Conservation (phyloP, 2,797 vertebrate species). For the Catharus ustulatus region DNA sequence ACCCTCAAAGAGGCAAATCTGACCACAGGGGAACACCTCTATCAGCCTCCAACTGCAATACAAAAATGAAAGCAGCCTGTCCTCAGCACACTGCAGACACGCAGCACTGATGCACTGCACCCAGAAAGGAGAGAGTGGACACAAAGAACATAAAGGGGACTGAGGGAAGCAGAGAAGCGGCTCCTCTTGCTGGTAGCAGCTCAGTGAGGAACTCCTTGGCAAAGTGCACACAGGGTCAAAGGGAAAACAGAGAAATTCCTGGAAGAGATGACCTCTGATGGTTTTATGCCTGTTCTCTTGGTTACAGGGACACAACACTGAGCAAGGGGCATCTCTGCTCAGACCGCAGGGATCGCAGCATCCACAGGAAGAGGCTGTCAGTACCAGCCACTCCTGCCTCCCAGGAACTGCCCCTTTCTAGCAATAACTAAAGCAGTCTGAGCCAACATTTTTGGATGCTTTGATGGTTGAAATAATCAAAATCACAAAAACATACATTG, state of each 20-base stretch:
- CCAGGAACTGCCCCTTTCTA: background rate
- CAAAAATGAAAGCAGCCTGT: background rate
- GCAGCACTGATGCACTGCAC: no score
- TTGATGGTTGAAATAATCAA: background rate
- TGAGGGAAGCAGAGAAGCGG: background rate
- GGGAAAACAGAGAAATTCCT: background rate
- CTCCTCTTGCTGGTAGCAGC: background rate
- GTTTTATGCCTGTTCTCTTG: background rate
- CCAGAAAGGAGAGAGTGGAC: background rate
- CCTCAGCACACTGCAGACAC: background rate
- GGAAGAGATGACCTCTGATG: background rate
- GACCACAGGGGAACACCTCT: background rate
- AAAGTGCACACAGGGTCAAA: background rate
- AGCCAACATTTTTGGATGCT: background rate
- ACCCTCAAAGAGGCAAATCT: background rate
- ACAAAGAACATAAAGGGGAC: background rate
- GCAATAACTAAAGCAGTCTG: background rate
- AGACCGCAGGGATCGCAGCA: background rate
- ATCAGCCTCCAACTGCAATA: background rate
- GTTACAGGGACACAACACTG: accelerated
- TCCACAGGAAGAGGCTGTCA: background rate
- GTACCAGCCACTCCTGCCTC: background rate
- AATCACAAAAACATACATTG: background rate
- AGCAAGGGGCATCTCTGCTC: background rate
- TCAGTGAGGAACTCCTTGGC: background rate